Conservation (phyloP, 2,888 invertebrate genomes). For the Drosophila mulleri region DNA sequence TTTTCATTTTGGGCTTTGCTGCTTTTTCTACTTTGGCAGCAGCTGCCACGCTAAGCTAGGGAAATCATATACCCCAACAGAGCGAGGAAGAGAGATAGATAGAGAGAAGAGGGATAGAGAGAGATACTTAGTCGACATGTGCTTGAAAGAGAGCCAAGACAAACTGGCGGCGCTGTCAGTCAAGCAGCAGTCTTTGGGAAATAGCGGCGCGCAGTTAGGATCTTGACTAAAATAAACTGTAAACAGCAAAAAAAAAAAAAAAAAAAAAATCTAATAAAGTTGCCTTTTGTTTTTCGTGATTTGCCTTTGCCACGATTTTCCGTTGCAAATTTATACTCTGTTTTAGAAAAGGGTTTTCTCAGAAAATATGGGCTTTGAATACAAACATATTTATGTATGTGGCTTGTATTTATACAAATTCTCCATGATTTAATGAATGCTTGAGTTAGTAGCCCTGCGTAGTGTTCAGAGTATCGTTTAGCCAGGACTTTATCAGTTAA, state of each 20-base stretch:
- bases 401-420: too few relatives aligned
- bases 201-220: not conserved
- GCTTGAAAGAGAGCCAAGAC: conserved; percentile 61
- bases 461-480: too few relatives aligned
- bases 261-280: conserved; percentile 28
- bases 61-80: conserved; percentile 1
- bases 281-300: conserved; percentile 11
- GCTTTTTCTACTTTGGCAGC: conserved; percentile 30
- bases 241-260: not conserved
- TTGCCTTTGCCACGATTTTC: conserved; percentile 16
- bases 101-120: not conserved
- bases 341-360: not conserved
- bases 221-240: conserved; percentile 15
- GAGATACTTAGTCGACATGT: conserved; percentile 36
- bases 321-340: conserved; percentile 4
- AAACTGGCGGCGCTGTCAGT: conserved; percentile 60
- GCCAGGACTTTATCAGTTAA: too few relatives aligned
- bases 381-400: not conserved
- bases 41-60: conserved; percentile 40
- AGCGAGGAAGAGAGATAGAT: not conserved
- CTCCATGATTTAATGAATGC: too few relatives aligned
- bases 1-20: conserved; percentile 30
- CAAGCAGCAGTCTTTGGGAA: conserved; percentile 20
- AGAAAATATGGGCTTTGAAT: not conserved
- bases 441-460: too few relatives aligned